These are phyloP conservation scores for Heteromurus nitidus DNA, from an alignment of 2,888 invertebrate genomes.

Conservation along the genomic window DNA sequence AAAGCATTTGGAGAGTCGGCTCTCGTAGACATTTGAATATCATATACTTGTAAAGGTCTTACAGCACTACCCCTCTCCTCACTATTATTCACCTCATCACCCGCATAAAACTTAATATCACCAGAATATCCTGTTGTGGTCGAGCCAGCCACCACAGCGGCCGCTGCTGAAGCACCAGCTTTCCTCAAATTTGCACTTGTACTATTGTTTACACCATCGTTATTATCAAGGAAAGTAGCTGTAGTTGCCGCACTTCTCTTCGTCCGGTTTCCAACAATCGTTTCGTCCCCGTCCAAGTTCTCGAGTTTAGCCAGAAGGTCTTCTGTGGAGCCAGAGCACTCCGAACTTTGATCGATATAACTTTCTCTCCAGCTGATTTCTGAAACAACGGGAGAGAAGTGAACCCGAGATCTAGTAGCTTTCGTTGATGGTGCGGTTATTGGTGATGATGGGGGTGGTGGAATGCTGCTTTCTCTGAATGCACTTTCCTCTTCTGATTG, in stretches of 20 bases:
- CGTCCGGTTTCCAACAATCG: constrained; percentile 15
- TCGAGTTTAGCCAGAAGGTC: constrained; percentile 66
- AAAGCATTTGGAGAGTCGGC: constrained; percentile 56
- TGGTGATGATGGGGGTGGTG: constrained; percentile 59
- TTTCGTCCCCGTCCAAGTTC: constrained; percentile 41
- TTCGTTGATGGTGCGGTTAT: constrained; percentile 55
- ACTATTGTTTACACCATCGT: constrained; percentile 42
- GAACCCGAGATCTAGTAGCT: constrained; percentile 69
- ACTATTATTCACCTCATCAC: constrained; percentile 46
- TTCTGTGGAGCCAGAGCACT: constrained; percentile 69
- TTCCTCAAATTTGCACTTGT: constrained; percentile 54
- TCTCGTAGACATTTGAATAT: constrained; percentile 60
- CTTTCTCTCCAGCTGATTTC: constrained; percentile 69
- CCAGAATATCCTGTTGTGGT: constrained; percentile 33
- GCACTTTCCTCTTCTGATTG: constrained; percentile 12
- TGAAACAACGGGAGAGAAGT: constrained; percentile 72
- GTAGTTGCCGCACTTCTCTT: constrained; percentile 17
- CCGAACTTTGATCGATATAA: constrained; percentile 72
- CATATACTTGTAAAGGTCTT: constrained; percentile 67
- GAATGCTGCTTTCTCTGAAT: constrained; percentile 62
- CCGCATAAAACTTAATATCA: constrained; percentile 40
- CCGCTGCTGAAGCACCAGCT: constrained; percentile 45
- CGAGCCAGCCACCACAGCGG: constrained; percentile 26
- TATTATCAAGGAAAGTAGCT: constrained; percentile 16
- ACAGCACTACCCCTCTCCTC: constrained; percentile 56